Conservation (phyloP, 1,140 invertebrate genomes). For the Drosophila ambigua region DNA sequence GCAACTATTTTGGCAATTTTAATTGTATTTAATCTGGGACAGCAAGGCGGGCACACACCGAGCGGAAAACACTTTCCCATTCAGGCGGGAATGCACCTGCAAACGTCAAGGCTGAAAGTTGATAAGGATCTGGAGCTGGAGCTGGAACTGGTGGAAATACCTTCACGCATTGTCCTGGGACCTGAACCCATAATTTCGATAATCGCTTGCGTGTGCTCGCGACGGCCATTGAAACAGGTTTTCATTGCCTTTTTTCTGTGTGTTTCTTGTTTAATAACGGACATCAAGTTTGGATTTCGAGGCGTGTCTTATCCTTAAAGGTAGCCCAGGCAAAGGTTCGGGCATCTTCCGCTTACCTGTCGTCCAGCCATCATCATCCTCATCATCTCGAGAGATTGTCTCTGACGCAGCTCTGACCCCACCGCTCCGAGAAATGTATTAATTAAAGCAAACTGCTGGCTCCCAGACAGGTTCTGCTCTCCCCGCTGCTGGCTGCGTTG, state of each 20-base stretch:
- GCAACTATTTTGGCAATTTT: slow-evolving; percentile 55
- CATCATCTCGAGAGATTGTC: slow-evolving; percentile 49
- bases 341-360: slow-evolving; percentile 45
- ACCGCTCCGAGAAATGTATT: slow-evolving; percentile 60
- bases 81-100: slow-evolving; percentile 66
- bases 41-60: background rate
- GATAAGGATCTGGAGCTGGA: slow-evolving; percentile 46
- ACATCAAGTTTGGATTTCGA: slow-evolving; percentile 62
- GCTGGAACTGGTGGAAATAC: slow-evolving; percentile 47
- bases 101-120: slow-evolving; percentile 48
- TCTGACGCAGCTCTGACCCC: slow-evolving; percentile 6
- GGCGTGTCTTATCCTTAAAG: slow-evolving; percentile 69
- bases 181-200: slow-evolving; percentile 67
- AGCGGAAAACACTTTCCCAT: slow-evolving; percentile 70
- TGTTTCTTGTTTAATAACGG: slow-evolving; percentile 68
- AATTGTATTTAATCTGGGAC: slow-evolving; percentile 28
- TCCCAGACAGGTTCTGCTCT: slow-evolving; percentile 5
- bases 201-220: slow-evolving; percentile 67
- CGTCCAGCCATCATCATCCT: slow-evolving; percentile 45
- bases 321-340: slow-evolving; percentile 14
- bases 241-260: background rate
- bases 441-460: slow-evolving; percentile 59
- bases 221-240: slow-evolving; percentile 56
- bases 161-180: slow-evolving; percentile 68
- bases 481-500: slow-evolving; percentile 31